Conservation (phyloP, 2,888 invertebrate species). For the Cheilosia vulpina region DNA sequence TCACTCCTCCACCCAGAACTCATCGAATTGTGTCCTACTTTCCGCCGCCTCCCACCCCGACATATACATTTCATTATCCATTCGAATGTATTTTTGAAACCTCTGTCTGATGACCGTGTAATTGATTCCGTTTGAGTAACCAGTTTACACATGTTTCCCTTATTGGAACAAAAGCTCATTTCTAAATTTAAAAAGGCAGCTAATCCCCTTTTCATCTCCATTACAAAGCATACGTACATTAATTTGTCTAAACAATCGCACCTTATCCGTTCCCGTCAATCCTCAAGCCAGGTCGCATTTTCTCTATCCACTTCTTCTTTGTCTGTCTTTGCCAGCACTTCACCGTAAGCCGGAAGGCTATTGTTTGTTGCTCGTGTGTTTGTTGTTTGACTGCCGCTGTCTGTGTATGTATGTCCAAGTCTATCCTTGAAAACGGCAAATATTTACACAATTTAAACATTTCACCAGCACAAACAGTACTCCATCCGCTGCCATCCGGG, state of each 20-base stretch:
- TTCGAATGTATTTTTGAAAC: neutral
- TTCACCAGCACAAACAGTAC: slow-evolving; percentile 53
- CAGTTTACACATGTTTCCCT: slow-evolving; percentile 28
- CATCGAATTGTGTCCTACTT: too few species aligned
- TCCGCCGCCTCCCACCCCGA: neutral
- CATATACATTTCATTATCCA: slow-evolving; percentile 6
- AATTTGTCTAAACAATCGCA: slow-evolving; percentile 67
- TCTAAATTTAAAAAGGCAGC: slow-evolving; percentile 1
- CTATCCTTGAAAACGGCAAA: slow-evolving; percentile 44
- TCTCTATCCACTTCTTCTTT: neutral
- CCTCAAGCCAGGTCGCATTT: neutral
- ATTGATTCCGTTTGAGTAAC: slow-evolving; percentile 33
- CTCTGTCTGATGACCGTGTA: slow-evolving; percentile 34
- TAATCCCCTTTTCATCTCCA: slow-evolving; percentile 29
- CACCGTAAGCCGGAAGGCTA: slow-evolving; percentile 7
- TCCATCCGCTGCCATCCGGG: neutral
- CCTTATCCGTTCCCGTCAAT: slow-evolving; percentile 30
- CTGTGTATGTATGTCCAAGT: slow-evolving; percentile 3
- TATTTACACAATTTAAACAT: slow-evolving; percentile 70
- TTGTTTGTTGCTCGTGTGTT: slow-evolving; percentile 29
- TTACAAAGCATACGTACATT: slow-evolving; percentile 46
- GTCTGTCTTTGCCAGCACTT: neutral
- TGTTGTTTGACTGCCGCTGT: neutral
- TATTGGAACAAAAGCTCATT: neutral
- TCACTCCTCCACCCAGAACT: too few species aligned